Percentiles rank a stretch among this genome's conserved stretches.
These are phyloP conservation scores for Centropyge bicolor DNA, from an alignment of 2,797 vertebrate genomes.

Conservation along the genomic window DNA sequence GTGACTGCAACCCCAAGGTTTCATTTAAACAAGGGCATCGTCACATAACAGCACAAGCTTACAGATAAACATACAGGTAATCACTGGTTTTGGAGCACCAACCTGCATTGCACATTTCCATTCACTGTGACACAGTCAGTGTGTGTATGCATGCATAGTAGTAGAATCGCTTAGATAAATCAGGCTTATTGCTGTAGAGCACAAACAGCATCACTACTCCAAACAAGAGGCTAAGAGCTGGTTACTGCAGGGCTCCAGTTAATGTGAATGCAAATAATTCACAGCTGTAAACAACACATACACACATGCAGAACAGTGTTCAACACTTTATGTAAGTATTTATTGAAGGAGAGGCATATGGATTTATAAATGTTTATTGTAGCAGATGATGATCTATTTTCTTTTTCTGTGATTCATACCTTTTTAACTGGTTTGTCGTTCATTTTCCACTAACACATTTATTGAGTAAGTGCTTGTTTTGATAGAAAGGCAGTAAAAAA, in stretches of 20 bases:
- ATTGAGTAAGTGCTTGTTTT: too few relatives aligned
- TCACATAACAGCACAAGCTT: not conserved
- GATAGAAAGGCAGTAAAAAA: too few relatives aligned
- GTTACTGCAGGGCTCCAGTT: conserved; percentile 54
- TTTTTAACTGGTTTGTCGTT: too few relatives aligned
- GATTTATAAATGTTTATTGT: not conserved
- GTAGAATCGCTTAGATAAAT: conserved; percentile 42
- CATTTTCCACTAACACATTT: too few relatives aligned
- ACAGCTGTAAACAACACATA: conserved; percentile 13
- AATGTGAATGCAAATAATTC: conserved; percentile 15
- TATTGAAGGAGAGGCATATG: not conserved
- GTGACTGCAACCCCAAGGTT: conserved; percentile 5
- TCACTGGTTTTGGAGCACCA: not conserved
- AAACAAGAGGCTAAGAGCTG: conserved; percentile 56
- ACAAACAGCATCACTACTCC: conserved; percentile 26
- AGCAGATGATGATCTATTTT: not conserved
- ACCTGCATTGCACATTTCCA: not conserved
- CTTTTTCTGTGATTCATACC: too few relatives aligned
- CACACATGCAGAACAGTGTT: not conserved
- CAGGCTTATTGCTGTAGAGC: conserved; percentile 45
- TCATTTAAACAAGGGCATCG: conserved; percentile 28
- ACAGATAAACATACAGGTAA: not conserved
- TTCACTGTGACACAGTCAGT: not conserved
- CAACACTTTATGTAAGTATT: not conserved
- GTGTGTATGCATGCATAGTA: conserved; percentile 2